Base-by-base conservation (phyloP, 2,888 invertebrate genomes). In the Cephalotes varians region DNA sequence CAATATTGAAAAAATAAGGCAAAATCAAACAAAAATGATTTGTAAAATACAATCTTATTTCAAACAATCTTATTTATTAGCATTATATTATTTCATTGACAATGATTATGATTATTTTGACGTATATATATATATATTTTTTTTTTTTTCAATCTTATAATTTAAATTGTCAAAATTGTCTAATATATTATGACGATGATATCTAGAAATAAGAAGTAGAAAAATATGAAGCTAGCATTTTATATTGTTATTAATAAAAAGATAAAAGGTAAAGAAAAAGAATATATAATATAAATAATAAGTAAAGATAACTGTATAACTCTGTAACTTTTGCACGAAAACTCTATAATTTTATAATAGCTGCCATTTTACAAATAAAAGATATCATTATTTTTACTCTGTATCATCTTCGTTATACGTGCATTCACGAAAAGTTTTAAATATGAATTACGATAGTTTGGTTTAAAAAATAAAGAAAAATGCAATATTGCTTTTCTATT, bases 401-500 rank as follows among this genome's bases (percentile, higher is more conserved):
- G 18, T 54, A 34, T 44, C 18, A 31, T 28, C 10, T 6, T 72
- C 2, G 15, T 40, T 18, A 56, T 72, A 12, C 12, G 12, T 12
- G 12, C 28, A n/a, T 47, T n/a, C 1, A 28, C 15, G 5, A 37
- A 25, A 18, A 58, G 12, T n/a, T 7, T 21, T 49, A 28, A 58
- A 72, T 1, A 12, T 12, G 31, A 44, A 62, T 62, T 37, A n/a
- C 15, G 28, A 6, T 12, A 28, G 3, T 25, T 72, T 10, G 12
- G 15, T n/a, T n/a, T 12, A 28, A 72, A 54, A 60, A 9, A 73
- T 25, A 72, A n/a, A 73, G 18, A 28, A 73, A 60, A 73, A 21
- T n/a, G 34, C 18, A 5, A 62, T 72, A 72, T 10, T 54, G 60
- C 12, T 31, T 72, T 72, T 62, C 58, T 44, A 73, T 73, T 73